phyloP scores from a whole-genome alignment of 2,888 invertebrate species.

The Halictus quadricinctus region DNA sequence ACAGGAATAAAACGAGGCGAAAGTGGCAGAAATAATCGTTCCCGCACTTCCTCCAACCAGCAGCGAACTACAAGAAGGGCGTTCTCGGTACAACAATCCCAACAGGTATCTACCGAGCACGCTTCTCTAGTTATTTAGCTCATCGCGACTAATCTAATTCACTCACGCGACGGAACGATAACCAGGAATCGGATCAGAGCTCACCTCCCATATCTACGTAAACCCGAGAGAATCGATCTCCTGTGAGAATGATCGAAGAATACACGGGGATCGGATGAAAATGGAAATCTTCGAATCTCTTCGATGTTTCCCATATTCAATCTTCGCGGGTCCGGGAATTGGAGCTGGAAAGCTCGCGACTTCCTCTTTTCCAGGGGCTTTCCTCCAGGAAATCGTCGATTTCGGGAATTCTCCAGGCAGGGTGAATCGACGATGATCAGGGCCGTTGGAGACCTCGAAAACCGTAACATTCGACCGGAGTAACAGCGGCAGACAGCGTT shows the following conservation, averaged over 20 bases:
- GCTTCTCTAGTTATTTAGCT: slow-evolving; percentile 65
- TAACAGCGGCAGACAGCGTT: not conserved
- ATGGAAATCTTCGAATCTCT: not conserved
- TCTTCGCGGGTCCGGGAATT: not conserved
- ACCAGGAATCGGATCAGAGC: not conserved
- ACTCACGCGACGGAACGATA: slow-evolving; percentile 46
- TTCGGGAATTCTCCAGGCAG: not conserved
- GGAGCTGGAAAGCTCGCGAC: not conserved
- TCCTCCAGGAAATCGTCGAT: not conserved
- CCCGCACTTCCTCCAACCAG: not conserved
- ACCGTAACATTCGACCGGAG: not conserved
- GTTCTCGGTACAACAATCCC: slow-evolving; percentile 66
- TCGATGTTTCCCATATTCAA: not conserved
- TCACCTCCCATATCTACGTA: not conserved
- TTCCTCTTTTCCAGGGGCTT: not conserved
- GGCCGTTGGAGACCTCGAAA: not conserved
- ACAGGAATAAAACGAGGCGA: slow-evolving; percentile 35
- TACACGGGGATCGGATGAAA: not conserved
- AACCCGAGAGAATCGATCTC: not conserved
- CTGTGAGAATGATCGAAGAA: not conserved
- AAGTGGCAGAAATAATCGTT: not conserved
- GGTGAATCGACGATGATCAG: not conserved
- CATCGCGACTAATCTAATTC: slow-evolving; percentile 64
- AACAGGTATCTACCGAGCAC: slow-evolving; percentile 69
- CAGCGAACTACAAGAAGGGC: slow-evolving; percentile 28